Evolutionary conservation across 1,140 invertebrate species (phyloP), one percentile per base, ranked within the genome.

Genomic region (Ceratitis capitata): DNA sequence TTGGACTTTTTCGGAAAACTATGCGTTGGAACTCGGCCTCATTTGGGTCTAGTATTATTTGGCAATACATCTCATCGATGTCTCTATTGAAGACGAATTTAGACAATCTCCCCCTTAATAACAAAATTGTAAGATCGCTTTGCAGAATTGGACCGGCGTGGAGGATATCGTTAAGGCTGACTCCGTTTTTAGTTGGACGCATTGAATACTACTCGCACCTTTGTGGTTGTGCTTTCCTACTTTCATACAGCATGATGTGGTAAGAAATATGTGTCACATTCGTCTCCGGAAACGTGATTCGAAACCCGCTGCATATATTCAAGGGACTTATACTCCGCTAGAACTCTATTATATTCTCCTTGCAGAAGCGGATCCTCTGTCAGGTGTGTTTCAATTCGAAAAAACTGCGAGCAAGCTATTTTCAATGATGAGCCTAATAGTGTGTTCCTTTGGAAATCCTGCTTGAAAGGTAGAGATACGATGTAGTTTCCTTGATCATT

Each of bases 21-120:
- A n/a, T n/a, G 10, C 47, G 3, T 49, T 74, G 19, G 9, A 69
- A n/a, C n/a, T 26, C 6, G 23, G 58, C 64, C 29, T 74, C 2
- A 86, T 39, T 32, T 84, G 69, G 45, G 74, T 86, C 23, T n/a
- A n/a, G n/a, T n/a, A n/a, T n/a, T n/a, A n/a, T n/a, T n/a, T 86
- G 58, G 5, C 82, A 61, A 32, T 84, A 86, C 82, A 86, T 84
- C n/a, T 53, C 42, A 47, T 74, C 19, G 23, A 84, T 86, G 39
- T 84, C 56, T 3, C 56, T 61, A 26, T 39, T 56, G 32, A 84
- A 84, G 4, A 84, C 83, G 49, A 16, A 35, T 29, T 19, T 39
- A 42, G 35, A 74, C 7, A 74, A 49, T 74, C 61, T 2, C 45
- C 23, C 9, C 3, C 42, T 3, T 12, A 69, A 26, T 32, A 84